Percentiles rank a stretch among this genome's conserved stretches.
Evolutionary conservation across 2,797 vertebrate species (phyloP).

Genomic region (Gila robusta): DNA sequence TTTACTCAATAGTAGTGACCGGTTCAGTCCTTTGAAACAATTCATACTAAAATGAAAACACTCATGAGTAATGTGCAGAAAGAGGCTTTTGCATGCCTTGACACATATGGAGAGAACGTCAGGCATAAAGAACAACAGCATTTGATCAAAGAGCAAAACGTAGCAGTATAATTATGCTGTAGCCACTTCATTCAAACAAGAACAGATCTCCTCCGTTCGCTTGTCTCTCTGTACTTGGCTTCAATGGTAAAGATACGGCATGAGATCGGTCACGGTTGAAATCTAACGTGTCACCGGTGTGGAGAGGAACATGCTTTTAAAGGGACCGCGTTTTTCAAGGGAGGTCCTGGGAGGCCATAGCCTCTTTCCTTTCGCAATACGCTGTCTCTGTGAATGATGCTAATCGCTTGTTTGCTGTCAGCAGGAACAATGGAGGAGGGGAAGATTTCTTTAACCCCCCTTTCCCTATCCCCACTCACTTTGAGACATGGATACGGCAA

Average conservation of each 20-base stretch:
- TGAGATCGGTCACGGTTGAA: constrained; percentile 56
- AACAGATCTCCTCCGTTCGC: constrained; percentile 54
- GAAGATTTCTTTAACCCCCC: constrained; percentile 61
- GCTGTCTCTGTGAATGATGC: constrained; percentile 74
- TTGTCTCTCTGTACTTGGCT: constrained; percentile 45
- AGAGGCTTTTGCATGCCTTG: constrained; percentile 50
- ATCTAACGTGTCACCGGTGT: constrained; percentile 62
- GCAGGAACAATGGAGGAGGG: constrained; percentile 64
- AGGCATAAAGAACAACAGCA: constrained; percentile 59
- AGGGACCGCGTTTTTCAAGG: constrained; percentile 51
- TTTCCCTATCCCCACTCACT: constrained; percentile 52
- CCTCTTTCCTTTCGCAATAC: constrained; percentile 65
- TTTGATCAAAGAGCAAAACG: constrained; percentile 69
- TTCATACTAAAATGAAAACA: constrained; percentile 28
- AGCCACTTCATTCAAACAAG: constrained; percentile 67
- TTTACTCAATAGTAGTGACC: not conserved
- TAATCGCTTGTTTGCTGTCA: constrained; percentile 74
- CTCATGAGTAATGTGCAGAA: constrained; percentile 38
- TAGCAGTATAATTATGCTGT: constrained; percentile 66
- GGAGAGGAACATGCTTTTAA: constrained; percentile 63
- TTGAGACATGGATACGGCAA: constrained; percentile 59
- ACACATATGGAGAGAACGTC: constrained; percentile 55
- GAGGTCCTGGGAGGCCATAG: constrained; percentile 59
- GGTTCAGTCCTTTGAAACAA: not conserved
- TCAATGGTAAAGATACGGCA: constrained; percentile 54